Evolutionary conservation across 1,140 invertebrate species (phyloP).

Genomic region (Lordiphosa clarofinis): DNA sequence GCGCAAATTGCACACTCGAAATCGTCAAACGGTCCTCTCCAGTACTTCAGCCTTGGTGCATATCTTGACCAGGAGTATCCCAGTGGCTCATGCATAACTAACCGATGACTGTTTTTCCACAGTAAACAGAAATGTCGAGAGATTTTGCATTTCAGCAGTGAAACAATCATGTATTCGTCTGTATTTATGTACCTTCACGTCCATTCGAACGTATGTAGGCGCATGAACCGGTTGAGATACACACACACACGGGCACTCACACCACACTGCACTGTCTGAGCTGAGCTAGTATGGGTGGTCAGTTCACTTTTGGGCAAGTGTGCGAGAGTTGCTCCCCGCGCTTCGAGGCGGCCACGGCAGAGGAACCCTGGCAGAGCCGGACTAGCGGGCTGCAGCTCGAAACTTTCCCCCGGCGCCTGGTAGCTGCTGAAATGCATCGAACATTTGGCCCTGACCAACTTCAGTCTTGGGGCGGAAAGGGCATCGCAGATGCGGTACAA

Average conservation of each 20-base stretch:
- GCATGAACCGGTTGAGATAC: constrained; percentile 18
- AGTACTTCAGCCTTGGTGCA: background rate
- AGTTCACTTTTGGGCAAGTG: constrained; percentile 7
- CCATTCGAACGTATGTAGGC: constrained; percentile 16
- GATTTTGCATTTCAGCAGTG: constrained; percentile 13
- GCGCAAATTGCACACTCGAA: constrained; percentile 9
- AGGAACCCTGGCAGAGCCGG: background rate
- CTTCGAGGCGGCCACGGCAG: too few species aligned
- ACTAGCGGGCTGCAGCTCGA: background rate
- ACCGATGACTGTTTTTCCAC: too few species aligned
- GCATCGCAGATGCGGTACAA: constrained; percentile 4
- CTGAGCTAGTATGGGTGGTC: constrained; percentile 9
- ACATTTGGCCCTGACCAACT: too few species aligned
- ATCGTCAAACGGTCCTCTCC: background rate
- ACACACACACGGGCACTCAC: constrained; percentile 3
- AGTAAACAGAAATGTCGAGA: constrained; percentile 3
- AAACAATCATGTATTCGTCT: constrained; percentile 12
- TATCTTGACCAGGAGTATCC: too few species aligned
- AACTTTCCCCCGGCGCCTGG: too few species aligned
- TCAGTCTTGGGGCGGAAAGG: background rate
- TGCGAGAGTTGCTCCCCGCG: background rate
- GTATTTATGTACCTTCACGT: constrained; percentile 1
- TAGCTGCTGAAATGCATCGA: too few species aligned
- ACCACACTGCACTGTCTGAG: constrained; percentile 10
- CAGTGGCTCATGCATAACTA: too few species aligned